Evolutionary conservation across 1,140 invertebrate species (phyloP).

Genomic region (Matsumurasca onukii): DNA sequence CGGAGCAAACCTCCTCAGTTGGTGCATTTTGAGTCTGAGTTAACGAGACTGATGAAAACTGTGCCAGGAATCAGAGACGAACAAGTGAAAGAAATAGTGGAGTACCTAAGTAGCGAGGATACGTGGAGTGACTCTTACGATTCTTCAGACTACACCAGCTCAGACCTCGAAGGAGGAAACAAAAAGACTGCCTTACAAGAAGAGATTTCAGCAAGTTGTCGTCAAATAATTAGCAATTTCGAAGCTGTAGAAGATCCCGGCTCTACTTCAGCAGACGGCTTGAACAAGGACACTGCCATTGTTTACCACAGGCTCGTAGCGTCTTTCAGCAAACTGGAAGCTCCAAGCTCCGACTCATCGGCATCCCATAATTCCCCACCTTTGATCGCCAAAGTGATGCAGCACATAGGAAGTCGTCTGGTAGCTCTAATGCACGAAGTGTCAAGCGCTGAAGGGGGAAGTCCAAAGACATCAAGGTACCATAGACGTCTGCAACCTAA

Average conservation of each 20-base stretch:
- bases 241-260: slow-evolving; percentile 59
- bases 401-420: slow-evolving; percentile 85
- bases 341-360: slow-evolving; percentile 48
- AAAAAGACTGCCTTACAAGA: slow-evolving; percentile 73
- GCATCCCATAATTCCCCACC: slow-evolving; percentile 75
- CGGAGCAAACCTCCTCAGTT: slow-evolving; percentile 73
- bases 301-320: slow-evolving; percentile 82
- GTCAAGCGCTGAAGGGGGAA: slow-evolving; percentile 42
- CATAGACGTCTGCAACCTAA: slow-evolving; percentile 58
- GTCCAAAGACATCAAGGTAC: slow-evolving; percentile 44
- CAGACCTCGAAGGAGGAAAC: slow-evolving; percentile 72
- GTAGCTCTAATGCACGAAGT: slow-evolving; percentile 92
- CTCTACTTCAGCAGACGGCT: slow-evolving; percentile 43
- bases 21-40: slow-evolving; percentile 83
- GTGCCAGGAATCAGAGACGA: slow-evolving; percentile 87
- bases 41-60: slow-evolving; percentile 88
- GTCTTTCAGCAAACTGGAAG: slow-evolving; percentile 72
- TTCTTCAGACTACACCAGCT: slow-evolving; percentile 87
- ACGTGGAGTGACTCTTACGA: slow-evolving; percentile 92
- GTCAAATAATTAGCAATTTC: slow-evolving; percentile 86
- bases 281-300: slow-evolving; percentile 72
- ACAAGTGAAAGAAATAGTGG: slow-evolving; percentile 87
- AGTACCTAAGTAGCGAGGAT: slow-evolving; percentile 87
- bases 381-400: slow-evolving; percentile 88
- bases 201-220: slow-evolving; percentile 83